phyloP scores from a whole-genome alignment of 2,888 invertebrate species.

The Ochropacha duplaris region DNA sequence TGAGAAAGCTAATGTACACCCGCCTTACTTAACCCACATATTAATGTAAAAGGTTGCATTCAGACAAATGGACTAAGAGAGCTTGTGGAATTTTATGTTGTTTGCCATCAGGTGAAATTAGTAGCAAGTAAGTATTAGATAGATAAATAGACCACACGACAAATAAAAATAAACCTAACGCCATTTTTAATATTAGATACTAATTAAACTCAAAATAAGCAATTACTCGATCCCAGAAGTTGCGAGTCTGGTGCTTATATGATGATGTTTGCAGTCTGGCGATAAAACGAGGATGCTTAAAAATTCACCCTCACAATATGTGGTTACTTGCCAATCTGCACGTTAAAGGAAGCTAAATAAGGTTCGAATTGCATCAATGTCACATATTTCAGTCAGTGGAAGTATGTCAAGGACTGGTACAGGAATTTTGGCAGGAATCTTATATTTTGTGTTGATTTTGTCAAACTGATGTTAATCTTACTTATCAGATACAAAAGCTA shows the following conservation, averaged over 20 bases:
- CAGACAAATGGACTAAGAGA: neutral
- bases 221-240: neutral
- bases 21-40: conserved; percentile 4
- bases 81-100: neutral
- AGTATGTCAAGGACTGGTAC: neutral
- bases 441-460: neutral
- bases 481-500: neutral
- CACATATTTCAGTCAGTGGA: neutral
- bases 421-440: neutral
- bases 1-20: neutral
- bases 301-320: neutral
- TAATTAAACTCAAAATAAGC: too few species aligned
- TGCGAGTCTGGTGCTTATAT: neutral
- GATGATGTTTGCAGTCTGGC: neutral
- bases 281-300: neutral
- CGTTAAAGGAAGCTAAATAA: neutral
- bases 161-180: too few species aligned
- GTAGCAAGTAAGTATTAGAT: neutral
- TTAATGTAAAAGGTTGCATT: neutral
- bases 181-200: neutral
- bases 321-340: neutral
- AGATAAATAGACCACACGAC: neutral
- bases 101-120: neutral
- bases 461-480: neutral
- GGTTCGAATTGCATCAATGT: neutral